Percentiles rank a stretch among this genome's conserved stretches.
These are phyloP conservation scores for Drosophila chauvacae DNA, from an alignment of 1,140 invertebrate species.

Conservation along the genomic window DNA sequence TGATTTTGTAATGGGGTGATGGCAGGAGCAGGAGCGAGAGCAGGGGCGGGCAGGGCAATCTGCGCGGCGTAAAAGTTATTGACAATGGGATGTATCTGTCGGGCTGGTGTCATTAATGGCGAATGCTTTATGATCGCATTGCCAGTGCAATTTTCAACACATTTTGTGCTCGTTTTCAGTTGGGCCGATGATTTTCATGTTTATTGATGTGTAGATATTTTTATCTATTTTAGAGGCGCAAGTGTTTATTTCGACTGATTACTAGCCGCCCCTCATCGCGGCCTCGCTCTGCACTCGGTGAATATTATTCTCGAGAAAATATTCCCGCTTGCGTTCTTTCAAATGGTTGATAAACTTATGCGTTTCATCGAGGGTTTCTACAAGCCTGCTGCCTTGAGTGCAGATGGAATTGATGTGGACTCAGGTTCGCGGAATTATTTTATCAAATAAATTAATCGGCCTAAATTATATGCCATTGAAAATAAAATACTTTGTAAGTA, in stretches of 20 bases:
- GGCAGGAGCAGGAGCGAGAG: not conserved
- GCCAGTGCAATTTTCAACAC: constrained; percentile 82
- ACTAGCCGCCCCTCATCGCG: constrained; percentile 46
- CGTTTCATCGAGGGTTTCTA: constrained; percentile 45
- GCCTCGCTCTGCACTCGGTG: constrained; percentile 27
- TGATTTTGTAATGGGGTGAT: constrained; percentile 67
- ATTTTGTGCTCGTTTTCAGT: constrained; percentile 67
- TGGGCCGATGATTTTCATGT: constrained; percentile 78
- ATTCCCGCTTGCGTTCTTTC: constrained; percentile 38
- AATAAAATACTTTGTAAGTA: not conserved
- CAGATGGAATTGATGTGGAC: not conserved
- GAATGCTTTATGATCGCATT: constrained; percentile 84
- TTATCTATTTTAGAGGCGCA: constrained; percentile 82
- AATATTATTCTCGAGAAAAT: constrained; percentile 61
- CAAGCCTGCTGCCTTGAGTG: constrained; percentile 2
- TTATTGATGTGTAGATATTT: constrained; percentile 84
- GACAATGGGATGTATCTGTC: constrained; percentile 84
- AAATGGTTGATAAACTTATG: constrained; percentile 70
- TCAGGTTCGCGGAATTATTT: constrained; percentile 14
- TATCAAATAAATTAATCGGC: constrained; percentile 54
- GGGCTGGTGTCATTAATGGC: constrained; percentile 82
- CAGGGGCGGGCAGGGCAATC: constrained; percentile 51
- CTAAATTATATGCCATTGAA: constrained; percentile 26
- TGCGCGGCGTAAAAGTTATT: constrained; percentile 81
- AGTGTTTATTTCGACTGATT: constrained; percentile 82